Evolutionary conservation across 2,113 vertebrate genomes (phyloP).

Genomic region (Tylochromis polylepis): DNA sequence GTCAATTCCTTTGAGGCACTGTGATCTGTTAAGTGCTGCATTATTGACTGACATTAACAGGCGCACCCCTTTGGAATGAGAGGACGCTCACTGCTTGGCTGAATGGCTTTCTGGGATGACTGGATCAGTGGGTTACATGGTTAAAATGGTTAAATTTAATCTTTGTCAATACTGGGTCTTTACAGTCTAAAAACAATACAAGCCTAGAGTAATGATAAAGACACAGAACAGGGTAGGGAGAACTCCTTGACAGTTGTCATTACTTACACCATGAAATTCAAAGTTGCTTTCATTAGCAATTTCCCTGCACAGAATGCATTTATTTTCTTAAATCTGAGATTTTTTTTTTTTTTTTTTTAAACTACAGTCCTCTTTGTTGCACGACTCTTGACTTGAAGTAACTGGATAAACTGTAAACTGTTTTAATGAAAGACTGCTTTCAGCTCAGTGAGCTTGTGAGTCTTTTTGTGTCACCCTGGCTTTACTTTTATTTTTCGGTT

Average conservation of each 20-base stretch:
- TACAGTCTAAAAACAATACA: constrained; percentile 2
- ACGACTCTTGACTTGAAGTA: background rate
- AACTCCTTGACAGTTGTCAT: background rate
- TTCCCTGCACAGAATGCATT: background rate
- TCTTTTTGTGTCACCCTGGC: background rate
- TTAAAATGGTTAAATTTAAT: constrained; percentile 17
- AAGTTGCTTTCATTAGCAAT: background rate
- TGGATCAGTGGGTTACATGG: constrained; percentile 12
- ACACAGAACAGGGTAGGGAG: background rate
- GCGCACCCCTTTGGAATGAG: constrained; percentile 49
- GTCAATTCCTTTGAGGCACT: constrained; percentile 56
- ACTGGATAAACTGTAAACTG: background rate
- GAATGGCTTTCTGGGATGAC: background rate
- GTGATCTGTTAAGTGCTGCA: constrained; percentile 65
- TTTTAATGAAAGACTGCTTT: constrained; percentile 7
- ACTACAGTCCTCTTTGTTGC: background rate
- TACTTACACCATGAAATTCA: constrained; percentile 1
- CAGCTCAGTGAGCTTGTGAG: constrained; percentile 3
- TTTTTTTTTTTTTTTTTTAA: background rate
- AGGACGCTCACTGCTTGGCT: constrained; percentile 23
- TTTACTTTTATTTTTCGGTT: background rate
- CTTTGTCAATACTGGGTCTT: background rate
- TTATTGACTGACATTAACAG: constrained; percentile 73
- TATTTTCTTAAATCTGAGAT: background rate
- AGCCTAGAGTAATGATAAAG: background rate